Base-by-base conservation (phyloP, 2,113 vertebrate genomes). In the Seriola quinqueradiata region DNA sequence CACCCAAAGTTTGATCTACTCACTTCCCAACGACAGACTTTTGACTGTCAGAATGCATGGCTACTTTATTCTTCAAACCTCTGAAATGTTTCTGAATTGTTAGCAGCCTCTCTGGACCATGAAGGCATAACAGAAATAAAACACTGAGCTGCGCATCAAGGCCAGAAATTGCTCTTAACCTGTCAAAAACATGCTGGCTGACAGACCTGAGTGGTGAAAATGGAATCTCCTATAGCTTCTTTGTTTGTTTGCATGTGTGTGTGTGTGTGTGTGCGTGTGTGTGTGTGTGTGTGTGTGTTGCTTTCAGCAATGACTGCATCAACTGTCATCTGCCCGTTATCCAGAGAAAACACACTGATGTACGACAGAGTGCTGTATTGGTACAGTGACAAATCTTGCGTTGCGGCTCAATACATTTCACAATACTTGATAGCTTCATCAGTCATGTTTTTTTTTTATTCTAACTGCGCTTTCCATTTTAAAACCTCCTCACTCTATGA, bases 181-280 rank as follows among this genome's bases (percentile, higher is more conserved):
- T 87, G 74, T 86, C 84, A 73, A 9, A 70, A 87, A 79, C 67
- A 66, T 58, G 21, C 64, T 57, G 59, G 40, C 59, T 87, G 76
- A 61, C 52, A 74, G 19, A 50, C 70, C 66, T 50, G 40, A 77
- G 40, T 21, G 70, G 25, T 59, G 14, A 54, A 16, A 32, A 34
- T 23, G 11, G 14, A 52, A 12, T 82, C 34, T 36, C 32, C 46
- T 77, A 13, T 36, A 68, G 75, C 44, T 50, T 63, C 19, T 25
- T 54, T 58, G 76, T 69, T 69, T 77, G 21, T 60, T 38, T 80
- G 76, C 48, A 32, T 68, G 23, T 36, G 17, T 72, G 48, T 72
- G 14, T 4, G 11, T 52, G 50, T 40, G 23, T 68, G 54, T 61
- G 44, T 81, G 44, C 6, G 38, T 38, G 38, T 38, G 38, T 38